phyloP scores from a whole-genome alignment of 2,113 vertebrate genomes.

The Poicephalus meyeri region DNA sequence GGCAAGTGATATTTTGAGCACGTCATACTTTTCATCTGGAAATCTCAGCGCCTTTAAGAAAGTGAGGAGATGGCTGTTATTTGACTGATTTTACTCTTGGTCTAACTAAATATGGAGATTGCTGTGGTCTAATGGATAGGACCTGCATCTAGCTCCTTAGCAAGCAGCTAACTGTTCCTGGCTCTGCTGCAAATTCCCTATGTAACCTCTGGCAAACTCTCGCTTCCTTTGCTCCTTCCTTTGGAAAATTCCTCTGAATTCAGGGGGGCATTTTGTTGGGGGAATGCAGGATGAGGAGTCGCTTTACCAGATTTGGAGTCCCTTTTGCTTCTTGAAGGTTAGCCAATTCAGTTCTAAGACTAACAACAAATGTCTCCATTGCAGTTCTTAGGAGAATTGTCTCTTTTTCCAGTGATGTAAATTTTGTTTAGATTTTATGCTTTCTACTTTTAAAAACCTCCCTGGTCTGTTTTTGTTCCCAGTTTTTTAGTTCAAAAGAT shows the following conservation, averaged over 20 bases:
- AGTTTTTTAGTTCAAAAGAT: not conserved
- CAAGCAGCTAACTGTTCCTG: slow-evolving; percentile 30
- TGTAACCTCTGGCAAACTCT: slow-evolving; percentile 59
- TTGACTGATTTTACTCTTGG: not conserved
- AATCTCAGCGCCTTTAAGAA: not conserved
- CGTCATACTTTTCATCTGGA: not conserved
- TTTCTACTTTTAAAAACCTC: slow-evolving; percentile 23
- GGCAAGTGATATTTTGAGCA: not conserved
- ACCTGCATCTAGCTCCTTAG: slow-evolving; percentile 3
- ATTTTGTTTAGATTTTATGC: slow-evolving; percentile 47
- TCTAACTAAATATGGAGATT: slow-evolving; percentile 16
- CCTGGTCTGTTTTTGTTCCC: slow-evolving; percentile 15
- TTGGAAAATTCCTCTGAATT: slow-evolving; percentile 60
- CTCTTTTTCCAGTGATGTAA: slow-evolving; percentile 39
- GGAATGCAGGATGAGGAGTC: slow-evolving; percentile 19
- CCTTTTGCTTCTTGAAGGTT: slow-evolving; percentile 15
- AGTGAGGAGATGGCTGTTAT: not conserved
- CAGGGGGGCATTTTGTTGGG: slow-evolving; percentile 48
- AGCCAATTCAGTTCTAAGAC: slow-evolving; percentile 21
- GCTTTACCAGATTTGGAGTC: slow-evolving; percentile 46
- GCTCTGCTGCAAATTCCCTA: slow-evolving; percentile 47
- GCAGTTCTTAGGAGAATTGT: slow-evolving; percentile 35
- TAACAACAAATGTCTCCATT: not conserved
- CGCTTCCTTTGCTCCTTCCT: slow-evolving; percentile 47
- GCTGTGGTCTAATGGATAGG: not conserved